Percentiles rank a stretch among this genome's conserved stretches.
Evolutionary conservation across 2,888 invertebrate species (phyloP).

Genomic region (Apodemia hepburni): DNA sequence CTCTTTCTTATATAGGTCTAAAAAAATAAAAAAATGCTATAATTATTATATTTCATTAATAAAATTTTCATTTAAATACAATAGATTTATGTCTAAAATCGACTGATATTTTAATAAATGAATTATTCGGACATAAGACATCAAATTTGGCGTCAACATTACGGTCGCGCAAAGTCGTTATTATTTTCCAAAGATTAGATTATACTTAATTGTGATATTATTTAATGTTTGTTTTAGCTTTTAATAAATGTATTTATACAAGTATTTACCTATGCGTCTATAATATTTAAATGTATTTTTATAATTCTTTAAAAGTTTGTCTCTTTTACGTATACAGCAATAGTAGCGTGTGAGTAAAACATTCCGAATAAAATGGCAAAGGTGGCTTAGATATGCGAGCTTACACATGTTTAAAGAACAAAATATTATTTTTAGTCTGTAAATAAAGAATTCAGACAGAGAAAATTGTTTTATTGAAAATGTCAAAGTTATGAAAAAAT

Average conservation of each 20-base stretch:
- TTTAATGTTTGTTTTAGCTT: slow-evolving; percentile 23
- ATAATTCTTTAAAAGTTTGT: neutral
- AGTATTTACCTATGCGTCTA: neutral
- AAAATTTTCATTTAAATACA: too few species aligned
- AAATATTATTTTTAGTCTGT: slow-evolving; percentile 29
- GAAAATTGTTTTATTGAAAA: neutral
- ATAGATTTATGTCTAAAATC: too few species aligned
- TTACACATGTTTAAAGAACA: slow-evolving; percentile 23
- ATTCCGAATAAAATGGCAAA: slow-evolving; percentile 5
- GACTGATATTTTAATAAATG: too few species aligned
- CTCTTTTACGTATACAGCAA: slow-evolving; percentile 15
- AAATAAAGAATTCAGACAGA: slow-evolving; percentile 40
- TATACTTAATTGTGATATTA: slow-evolving; percentile 34
- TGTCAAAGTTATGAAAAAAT: neutral
- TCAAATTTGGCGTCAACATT: neutral
- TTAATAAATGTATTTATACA: slow-evolving; percentile 14
- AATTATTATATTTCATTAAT: too few species aligned
- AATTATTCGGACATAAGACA: neutral
- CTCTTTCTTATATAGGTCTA: too few species aligned
- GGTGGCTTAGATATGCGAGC: slow-evolving; percentile 20
- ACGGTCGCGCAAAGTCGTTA: neutral
- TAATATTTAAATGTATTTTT: slow-evolving; percentile 4
- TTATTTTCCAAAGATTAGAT: slow-evolving; percentile 31
- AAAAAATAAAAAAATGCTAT: too few species aligned
- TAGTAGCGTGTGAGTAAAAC: slow-evolving; percentile 13